Base-by-base conservation (phyloP, 1,140 invertebrate species). In the Drosophila parabipectinata region DNA sequence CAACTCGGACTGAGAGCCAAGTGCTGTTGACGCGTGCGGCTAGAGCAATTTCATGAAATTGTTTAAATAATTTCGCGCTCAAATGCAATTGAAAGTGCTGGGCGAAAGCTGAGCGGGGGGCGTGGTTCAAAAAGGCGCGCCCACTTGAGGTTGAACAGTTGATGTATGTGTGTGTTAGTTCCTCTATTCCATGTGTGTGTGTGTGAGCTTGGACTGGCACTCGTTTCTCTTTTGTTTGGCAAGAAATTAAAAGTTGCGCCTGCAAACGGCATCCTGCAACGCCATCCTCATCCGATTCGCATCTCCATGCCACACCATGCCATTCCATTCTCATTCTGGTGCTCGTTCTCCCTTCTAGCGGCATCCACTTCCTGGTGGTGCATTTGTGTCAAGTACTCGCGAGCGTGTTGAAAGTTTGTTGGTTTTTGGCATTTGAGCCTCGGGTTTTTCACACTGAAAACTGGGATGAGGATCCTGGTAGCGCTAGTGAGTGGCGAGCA, bases 41-140 rank as follows among this genome's bases (percentile, higher is more conserved):
- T 68, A 88, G 84, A 73, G 83, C 76, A 87, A 88, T 87, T 87
- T 83, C 79, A 78, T 64, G 67, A 88, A 88, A 88, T 89, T 88
- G 83, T 88, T 88, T 88, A 88, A 88, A 88, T 88, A 88, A 88
- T 88, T 88, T 88, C 68, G 76, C 83, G 79, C 83, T 88, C 85
- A 82, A 88, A 88, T 88, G 83, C 83, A 88, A 88, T 88, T 88
- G 76, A 79, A 77, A 83, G 79, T 79, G 75, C 50, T 32, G 45
- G 2, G 30, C 6, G 14, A 12, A 24, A 15, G 45, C n/a, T 18
- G n/a, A 14, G 7, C 26, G 10, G 34, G 7, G 44, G 47, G 37
- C 34, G 37, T 26, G 44, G 44, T 45, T 64, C 57, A 58, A 77
- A 79, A 84, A 57, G 64, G 61, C 53, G 54, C 63, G 54, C 68